Base-by-base conservation (phyloP, 2,113 vertebrate species). In the Okapia johnstoni region DNA sequence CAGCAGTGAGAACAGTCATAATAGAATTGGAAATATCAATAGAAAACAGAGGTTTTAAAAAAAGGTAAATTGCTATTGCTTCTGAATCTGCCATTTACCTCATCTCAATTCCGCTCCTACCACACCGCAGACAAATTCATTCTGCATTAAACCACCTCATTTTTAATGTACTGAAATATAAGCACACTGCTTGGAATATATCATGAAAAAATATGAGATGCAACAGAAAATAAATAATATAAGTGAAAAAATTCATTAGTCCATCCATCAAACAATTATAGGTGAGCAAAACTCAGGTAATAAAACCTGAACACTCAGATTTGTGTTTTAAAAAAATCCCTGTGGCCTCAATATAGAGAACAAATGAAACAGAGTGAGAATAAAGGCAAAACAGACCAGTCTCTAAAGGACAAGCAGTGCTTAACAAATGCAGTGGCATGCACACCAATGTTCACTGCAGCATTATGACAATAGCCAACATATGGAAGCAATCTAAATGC, bases 251-350 rank as follows among this genome's bases (percentile, higher is more conserved):
- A 50, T 23, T 60, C 26, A 0, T 92, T 85, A 84, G 8, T 33
- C 77, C 23, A 92, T 25, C 28, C 50, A 88, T 58, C 77, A 88
- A 94, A 90, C 57, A 60, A 84, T 60, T 85, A 28, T 63, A 48
- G 77, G 86, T 48, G 21, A 79, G 60, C 33, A 92, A 90, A 96
- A 94, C 21, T 61, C 63, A 88, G 83, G 36, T 70, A 93, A 96
- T 76, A 94, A 81, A 70, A 88, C 77, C 2, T 28, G 33, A 93
- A 95, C 9, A 88, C 9, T 33, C 43, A 66, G 14, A 90, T 61
- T 25, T 85, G 21, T 91, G 33, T 94, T 63, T 93, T 52, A 43
- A 86, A 93, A 55, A 93, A 54, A 96, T 80, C 10, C 43, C 23
- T 54, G 28, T 88, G 58, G 46, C 77, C 66, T 96, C 83, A 93